Evolutionary conservation across 2,113 vertebrate genomes (phyloP).

Genomic region (Podarcis raffonei): DNA sequence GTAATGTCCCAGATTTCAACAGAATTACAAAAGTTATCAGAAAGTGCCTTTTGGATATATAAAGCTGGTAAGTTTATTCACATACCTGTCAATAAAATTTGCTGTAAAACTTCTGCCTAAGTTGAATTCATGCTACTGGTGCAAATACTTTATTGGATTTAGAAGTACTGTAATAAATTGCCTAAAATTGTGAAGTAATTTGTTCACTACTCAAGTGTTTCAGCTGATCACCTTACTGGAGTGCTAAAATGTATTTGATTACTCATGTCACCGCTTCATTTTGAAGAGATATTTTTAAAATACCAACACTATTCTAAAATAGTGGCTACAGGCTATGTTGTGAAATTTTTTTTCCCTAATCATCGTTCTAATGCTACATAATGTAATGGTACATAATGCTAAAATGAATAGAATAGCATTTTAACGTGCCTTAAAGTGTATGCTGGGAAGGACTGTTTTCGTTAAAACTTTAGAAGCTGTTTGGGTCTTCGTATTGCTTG

Average conservation of each 20-base stretch:
- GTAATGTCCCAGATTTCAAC: slow-evolving; percentile 43
- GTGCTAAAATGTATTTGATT: not conserved
- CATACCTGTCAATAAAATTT: slow-evolving; percentile 30
- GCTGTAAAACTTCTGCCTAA: slow-evolving; percentile 10
- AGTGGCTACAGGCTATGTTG: not conserved
- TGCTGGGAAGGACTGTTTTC: slow-evolving; percentile 34
- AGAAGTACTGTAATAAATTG: slow-evolving; percentile 21
- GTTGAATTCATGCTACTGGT: slow-evolving; percentile 10
- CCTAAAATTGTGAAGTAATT: slow-evolving; percentile 42
- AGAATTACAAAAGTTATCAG: not conserved
- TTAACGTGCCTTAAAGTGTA: not conserved
- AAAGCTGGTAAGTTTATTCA: slow-evolving; percentile 19
- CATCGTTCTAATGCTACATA: not conserved
- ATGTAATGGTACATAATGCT: not conserved
- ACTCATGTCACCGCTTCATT: not conserved
- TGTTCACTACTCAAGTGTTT: not conserved
- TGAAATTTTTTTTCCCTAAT: not conserved
- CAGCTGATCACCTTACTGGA: slow-evolving; percentile 3
- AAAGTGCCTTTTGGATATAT: slow-evolving; percentile 17
- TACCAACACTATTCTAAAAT: not conserved
- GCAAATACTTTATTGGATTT: slow-evolving; percentile 27
- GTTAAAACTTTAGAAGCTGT: slow-evolving; percentile 22
- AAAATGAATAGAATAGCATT: not conserved
- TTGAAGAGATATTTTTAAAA: not conserved
- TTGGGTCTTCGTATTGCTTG: slow-evolving; percentile 24